Evolutionary conservation across 2,888 invertebrate genomes (phyloP).

Genomic region (Lissocephala sabroskyi): DNA sequence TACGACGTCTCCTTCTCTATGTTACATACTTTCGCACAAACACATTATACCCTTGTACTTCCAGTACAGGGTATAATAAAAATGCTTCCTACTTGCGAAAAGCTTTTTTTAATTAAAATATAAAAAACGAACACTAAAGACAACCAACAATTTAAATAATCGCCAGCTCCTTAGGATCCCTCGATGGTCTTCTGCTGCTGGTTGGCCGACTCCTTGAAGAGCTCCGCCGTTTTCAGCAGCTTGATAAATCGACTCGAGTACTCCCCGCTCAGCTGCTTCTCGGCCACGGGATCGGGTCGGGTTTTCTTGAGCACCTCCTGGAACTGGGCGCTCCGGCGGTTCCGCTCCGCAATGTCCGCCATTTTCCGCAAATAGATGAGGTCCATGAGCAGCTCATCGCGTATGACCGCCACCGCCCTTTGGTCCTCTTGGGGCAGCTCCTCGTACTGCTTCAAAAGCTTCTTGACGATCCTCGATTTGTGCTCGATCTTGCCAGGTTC

Average conservation of each 20-base stretch:
- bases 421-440: conserved; percentile 61
- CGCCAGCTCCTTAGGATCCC: conserved; percentile 22
- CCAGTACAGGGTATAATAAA: too few relatives aligned
- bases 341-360: conserved; percentile 31
- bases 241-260: conserved; percentile 53
- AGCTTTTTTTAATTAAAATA: conserved; percentile 2
- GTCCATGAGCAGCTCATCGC: conserved; percentile 58
- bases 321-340: conserved; percentile 27
- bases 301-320: conserved; percentile 17
- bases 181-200: conserved; percentile 25
- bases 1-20: too few relatives aligned
- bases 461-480: conserved; percentile 63
- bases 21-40: too few relatives aligned
- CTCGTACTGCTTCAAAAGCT: conserved; percentile 64
- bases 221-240: conserved; percentile 55
- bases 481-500: conserved; percentile 46
- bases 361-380: conserved; percentile 46
- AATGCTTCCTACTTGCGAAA: too few relatives aligned
- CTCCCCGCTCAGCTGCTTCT: conserved; percentile 17
- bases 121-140: background rate
- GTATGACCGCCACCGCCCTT: conserved; percentile 32
- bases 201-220: conserved; percentile 42
- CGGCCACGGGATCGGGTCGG: background rate
- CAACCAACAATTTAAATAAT: conserved; percentile 18
- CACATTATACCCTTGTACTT: too few relatives aligned